phyloP scores from a whole-genome alignment of 2,113 vertebrate species.

The Coptodon rendalli region DNA sequence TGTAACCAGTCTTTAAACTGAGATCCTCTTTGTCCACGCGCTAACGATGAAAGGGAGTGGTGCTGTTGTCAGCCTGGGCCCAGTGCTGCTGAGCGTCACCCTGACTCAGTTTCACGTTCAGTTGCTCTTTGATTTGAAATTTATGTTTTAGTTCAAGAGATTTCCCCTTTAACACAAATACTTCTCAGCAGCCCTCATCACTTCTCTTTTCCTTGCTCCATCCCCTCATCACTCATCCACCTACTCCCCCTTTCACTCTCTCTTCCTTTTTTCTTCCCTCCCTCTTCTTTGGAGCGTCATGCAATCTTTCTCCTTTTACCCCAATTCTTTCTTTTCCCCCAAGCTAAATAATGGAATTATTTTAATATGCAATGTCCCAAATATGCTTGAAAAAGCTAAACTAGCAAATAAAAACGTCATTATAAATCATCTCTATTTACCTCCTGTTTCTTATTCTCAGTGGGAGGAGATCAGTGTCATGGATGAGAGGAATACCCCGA shows the following conservation, averaged over 20 bases:
- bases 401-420: not conserved
- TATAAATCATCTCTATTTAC: not conserved
- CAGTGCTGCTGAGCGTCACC: not conserved
- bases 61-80: not conserved
- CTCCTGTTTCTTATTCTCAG: conserved; percentile 41
- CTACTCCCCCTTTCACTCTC: not conserved
- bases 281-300: not conserved
- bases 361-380: not conserved
- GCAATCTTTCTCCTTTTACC: not conserved
- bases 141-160: not conserved
- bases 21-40: conserved; percentile 40
- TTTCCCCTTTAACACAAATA: not conserved
- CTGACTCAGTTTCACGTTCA: not conserved
- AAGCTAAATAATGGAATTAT: not conserved
- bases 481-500: conserved; percentile 79
- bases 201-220: not conserved
- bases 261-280: not conserved
- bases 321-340: not conserved
- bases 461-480: conserved; percentile 85
- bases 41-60: not conserved
- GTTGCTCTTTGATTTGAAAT: conserved; percentile 3
- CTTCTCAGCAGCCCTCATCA: not conserved
- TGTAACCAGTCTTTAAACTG: not conserved
- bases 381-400: not conserved
- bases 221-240: not conserved